Conservation (phyloP, 2,797 vertebrate species). For the Heteromormyrus szaboi region DNA sequence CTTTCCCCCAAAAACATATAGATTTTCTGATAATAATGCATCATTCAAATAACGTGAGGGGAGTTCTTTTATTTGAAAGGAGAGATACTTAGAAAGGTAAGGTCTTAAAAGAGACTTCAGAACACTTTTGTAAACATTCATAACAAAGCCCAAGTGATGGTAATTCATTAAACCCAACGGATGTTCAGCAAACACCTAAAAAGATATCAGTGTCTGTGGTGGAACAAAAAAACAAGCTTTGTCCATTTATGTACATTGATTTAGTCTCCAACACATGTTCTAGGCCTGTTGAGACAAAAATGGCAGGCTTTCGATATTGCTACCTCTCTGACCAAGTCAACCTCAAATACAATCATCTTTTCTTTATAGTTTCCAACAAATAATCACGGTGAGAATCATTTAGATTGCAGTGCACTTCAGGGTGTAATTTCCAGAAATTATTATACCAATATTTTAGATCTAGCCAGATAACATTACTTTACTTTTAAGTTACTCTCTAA, state of each 20-base stretch:
- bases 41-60: neutral
- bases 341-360: neutral
- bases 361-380: neutral
- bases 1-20: conserved; percentile 35
- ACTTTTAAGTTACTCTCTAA: neutral
- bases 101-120: neutral
- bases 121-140: neutral
- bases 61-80: neutral
- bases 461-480: neutral
- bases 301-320: conserved; percentile 50
- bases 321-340: neutral
- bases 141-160: conserved; percentile 40
- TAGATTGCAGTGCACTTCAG: neutral
- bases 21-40: conserved; percentile 25
- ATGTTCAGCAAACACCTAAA: conserved; percentile 51
- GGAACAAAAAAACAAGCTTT: conserved; percentile 60
- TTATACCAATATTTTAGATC: neutral
- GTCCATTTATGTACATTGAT: conserved; percentile 69
- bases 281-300: conserved; percentile 57
- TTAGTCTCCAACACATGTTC: conserved; percentile 58
- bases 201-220: conserved; percentile 43
- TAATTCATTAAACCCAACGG: conserved; percentile 57
- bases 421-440: neutral
- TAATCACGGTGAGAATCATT: neutral
- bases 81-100: neutral